Conservation (phyloP, 2,113 vertebrate species). For the Tyto alba region DNA sequence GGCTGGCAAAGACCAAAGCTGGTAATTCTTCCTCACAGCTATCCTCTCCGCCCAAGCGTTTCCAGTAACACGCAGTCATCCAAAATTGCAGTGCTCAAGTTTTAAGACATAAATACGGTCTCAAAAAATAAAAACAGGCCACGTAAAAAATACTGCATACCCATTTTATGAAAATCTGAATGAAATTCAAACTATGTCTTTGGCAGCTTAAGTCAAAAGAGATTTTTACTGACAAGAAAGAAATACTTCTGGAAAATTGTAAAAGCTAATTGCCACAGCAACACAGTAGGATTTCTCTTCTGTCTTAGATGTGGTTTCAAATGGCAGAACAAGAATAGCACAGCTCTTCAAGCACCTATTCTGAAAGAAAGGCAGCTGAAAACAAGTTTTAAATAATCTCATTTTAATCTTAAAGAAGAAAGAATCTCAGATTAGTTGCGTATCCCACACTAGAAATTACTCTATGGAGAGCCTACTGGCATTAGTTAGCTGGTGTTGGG, state of each 20-base stretch:
- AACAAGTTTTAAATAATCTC: not conserved
- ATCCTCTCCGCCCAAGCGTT: not conserved
- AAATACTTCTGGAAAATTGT: not conserved
- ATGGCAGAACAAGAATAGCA: not conserved
- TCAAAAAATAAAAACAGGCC: not conserved
- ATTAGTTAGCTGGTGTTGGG: not conserved
- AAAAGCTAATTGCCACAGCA: constrained; percentile 23
- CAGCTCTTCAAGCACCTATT: not conserved
- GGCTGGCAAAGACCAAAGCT: not conserved
- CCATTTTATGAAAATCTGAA: not conserved
- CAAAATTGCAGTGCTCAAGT: not conserved
- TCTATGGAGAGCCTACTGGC: not conserved
- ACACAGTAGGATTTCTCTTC: not conserved
- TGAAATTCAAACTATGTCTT: not conserved
- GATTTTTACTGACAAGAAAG: not conserved
- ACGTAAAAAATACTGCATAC: not conserved
- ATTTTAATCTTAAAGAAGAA: not conserved
- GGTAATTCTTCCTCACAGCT: not conserved
- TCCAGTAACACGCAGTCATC: not conserved
- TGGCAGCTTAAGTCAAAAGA: not conserved
- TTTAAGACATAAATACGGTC: not conserved
- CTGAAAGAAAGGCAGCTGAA: not conserved
- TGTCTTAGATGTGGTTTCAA: not conserved
- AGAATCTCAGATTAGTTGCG: not conserved
- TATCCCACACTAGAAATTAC: not conserved